A percentile compares a stretch with the other conserved stretches of the same genome.
Conservation (phyloP, 2,797 vertebrate genomes). For the Lagocephalus sceleratus region DNA sequence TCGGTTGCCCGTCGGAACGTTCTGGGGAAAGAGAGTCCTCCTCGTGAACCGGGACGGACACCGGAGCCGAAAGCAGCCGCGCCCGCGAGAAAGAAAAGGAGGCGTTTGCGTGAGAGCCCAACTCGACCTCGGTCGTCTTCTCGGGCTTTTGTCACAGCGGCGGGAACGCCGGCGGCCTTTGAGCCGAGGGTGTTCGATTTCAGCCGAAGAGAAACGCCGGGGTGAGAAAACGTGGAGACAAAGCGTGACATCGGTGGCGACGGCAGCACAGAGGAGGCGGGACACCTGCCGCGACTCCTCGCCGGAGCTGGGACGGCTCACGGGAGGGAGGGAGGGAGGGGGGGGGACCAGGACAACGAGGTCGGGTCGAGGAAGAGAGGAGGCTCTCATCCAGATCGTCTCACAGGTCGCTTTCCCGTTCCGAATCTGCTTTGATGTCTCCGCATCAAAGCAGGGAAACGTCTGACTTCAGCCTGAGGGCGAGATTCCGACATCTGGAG, state of each 20-base stretch:
- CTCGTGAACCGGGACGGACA: slow-evolving; percentile 8
- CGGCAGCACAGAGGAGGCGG: slow-evolving; percentile 27
- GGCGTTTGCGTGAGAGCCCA: slow-evolving; percentile 21
- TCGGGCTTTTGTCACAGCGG: slow-evolving; percentile 13
- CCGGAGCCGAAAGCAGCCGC: slow-evolving; percentile 23
- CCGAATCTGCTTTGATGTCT: too few relatives aligned
- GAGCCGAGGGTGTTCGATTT: slow-evolving; percentile 58
- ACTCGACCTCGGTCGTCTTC: slow-evolving; percentile 17
- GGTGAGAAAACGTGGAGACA: slow-evolving; percentile 58
- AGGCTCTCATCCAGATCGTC: background rate
- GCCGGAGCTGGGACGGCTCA: too few relatives aligned
- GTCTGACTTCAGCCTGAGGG: too few relatives aligned
- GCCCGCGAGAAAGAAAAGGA: slow-evolving; percentile 17
- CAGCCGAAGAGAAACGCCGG: slow-evolving; percentile 25
- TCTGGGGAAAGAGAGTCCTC: slow-evolving; percentile 2
- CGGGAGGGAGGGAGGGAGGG: background rate
- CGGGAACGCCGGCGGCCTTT: slow-evolving; percentile 42
- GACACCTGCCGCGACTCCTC: slow-evolving; percentile 11
- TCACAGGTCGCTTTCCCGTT: too few relatives aligned
- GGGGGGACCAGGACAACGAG: background rate
- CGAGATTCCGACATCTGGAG: too few relatives aligned
- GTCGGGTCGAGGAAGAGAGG: background rate
- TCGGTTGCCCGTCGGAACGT: too few relatives aligned
- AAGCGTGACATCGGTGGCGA: slow-evolving; percentile 46
- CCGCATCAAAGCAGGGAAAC: too few relatives aligned